Conservation (phyloP, 2,113 vertebrate species). For the Sus scrofa region DNA sequence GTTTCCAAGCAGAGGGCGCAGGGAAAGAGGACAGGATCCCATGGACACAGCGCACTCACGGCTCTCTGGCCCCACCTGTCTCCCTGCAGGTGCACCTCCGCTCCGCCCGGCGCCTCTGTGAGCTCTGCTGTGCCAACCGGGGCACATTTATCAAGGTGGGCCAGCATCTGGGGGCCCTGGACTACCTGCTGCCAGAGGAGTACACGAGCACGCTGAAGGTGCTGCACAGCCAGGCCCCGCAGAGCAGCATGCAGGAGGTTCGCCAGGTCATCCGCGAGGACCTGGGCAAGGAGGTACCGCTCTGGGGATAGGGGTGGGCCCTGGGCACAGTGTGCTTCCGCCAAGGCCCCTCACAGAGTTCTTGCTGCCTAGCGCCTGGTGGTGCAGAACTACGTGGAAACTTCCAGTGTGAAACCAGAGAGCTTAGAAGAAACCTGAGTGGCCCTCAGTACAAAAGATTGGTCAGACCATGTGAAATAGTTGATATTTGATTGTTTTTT, state of each 20-base stretch:
- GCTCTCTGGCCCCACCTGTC: not conserved
- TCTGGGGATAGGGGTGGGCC: not conserved
- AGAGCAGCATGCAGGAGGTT: constrained; percentile 95
- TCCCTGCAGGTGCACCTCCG: constrained; percentile 93
- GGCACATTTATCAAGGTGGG: constrained; percentile 99
- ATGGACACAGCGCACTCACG: not conserved
- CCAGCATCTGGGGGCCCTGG: constrained; percentile 96
- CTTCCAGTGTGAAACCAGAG: not conserved
- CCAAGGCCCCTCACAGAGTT: not conserved
- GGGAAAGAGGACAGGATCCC: not conserved
- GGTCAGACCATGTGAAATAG: not conserved
- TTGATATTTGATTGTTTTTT: not conserved
- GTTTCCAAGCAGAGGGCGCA: not conserved
- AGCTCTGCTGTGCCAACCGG: constrained; percentile 97
- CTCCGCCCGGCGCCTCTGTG: constrained; percentile 94
- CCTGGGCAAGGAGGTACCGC: constrained; percentile 94
- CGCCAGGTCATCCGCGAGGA: constrained; percentile 96
- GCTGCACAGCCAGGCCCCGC: constrained; percentile 95
- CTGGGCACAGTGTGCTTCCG: not conserved
- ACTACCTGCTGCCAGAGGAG: constrained; percentile 96
- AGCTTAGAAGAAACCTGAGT: not conserved
- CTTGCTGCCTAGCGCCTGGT: not conserved
- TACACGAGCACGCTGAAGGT: constrained; percentile 97
- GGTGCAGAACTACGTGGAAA: fast-evolving
- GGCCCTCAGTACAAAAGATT: not conserved